Base-by-base conservation (phyloP, 2,113 vertebrate genomes). In the Gnathonemus echidnorhynchus region DNA sequence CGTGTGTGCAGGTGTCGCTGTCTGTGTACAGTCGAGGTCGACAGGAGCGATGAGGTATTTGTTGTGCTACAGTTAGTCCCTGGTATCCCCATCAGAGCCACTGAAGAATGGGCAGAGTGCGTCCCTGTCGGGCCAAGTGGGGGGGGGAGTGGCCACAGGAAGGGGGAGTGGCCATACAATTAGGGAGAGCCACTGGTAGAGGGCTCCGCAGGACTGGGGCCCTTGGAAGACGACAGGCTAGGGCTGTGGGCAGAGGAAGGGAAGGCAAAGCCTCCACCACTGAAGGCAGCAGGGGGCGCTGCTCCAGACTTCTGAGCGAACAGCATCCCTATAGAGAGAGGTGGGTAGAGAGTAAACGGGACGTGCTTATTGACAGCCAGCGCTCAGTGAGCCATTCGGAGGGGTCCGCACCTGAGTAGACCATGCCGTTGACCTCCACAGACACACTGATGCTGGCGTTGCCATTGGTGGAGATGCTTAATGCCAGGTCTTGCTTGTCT, bases 341-440 rank as follows among this genome's bases (percentile, higher is more conserved):
- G 50, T 24, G 11, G n/a, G 24, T 6, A 35, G n/a, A 74, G n/a
- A 56, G 31, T 80, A 52, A 46, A 45, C 35, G 21, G 24, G n/a
- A 70, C 0, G 1, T 1, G 49, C 17, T 7, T 19, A 19, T 17
- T 19, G 74, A 42, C 35, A 42, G 83, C 19, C 1, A 48, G 83
- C 9, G 0, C 19, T n/a, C 8, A n/a, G 21, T 21, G 7, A 48
- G 42, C 7, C 19, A 48, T 13, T 11, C 21, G 1, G 21, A 24
- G 21, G 42, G 0, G 39, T 2, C 24, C 93, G 50, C 80, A 97
- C 96, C 96, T 94, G 96, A 96, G 92, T 96, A 97, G 88, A 95
- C 91, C 27, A 95, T 95, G 90, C 96, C 96, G 11, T 96, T 97
- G 89, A 97, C 96, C 90, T 97, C 96, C 93, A 96, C 95, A n/a